Percentiles rank a stretch among this genome's conserved stretches.
Conservation (phyloP, 2,888 invertebrate genomes). For the Cephus pygmeus region DNA sequence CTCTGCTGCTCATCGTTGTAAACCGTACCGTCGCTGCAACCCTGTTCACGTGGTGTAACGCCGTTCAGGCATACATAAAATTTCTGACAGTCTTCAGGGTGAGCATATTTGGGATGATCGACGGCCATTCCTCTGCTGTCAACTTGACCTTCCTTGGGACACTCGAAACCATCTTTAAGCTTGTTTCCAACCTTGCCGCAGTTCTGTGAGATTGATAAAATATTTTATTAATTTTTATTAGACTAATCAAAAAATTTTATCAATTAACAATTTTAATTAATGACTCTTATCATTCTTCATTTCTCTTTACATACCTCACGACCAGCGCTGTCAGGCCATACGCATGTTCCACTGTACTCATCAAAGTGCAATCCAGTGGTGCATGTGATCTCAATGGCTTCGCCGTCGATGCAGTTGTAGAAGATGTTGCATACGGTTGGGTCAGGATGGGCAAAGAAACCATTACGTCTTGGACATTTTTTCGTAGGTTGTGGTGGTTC, state of each 20-base stretch:
- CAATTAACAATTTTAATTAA: background rate
- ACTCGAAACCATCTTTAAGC: constrained; percentile 85
- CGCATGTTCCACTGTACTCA: constrained; percentile 88
- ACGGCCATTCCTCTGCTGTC: constrained; percentile 78
- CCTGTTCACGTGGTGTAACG: constrained; percentile 86
- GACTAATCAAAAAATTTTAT: background rate
- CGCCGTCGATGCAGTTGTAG: constrained; percentile 91
- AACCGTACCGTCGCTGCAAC: constrained; percentile 88
- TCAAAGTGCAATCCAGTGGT: constrained; percentile 92
- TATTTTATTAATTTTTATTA: background rate
- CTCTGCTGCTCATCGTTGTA: constrained; percentile 87
- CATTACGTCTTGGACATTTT: constrained; percentile 86
- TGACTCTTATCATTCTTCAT: constrained; percentile 44
- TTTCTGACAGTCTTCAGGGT: constrained; percentile 89
- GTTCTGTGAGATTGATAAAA: constrained; percentile 38
- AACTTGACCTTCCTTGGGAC: constrained; percentile 77
- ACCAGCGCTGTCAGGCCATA: constrained; percentile 86
- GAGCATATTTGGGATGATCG: constrained; percentile 87
- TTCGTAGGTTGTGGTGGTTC: constrained; percentile 80
- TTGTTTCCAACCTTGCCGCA: constrained; percentile 67
- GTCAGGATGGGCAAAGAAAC: constrained; percentile 92
- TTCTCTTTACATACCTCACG: constrained; percentile 77
- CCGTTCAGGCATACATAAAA: constrained; percentile 93
- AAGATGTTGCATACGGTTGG: constrained; percentile 84
- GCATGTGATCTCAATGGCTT: constrained; percentile 81